Evolutionary conservation across 2,113 vertebrate genomes (phyloP).

Genomic region (Tiliqua scincoides): DNA sequence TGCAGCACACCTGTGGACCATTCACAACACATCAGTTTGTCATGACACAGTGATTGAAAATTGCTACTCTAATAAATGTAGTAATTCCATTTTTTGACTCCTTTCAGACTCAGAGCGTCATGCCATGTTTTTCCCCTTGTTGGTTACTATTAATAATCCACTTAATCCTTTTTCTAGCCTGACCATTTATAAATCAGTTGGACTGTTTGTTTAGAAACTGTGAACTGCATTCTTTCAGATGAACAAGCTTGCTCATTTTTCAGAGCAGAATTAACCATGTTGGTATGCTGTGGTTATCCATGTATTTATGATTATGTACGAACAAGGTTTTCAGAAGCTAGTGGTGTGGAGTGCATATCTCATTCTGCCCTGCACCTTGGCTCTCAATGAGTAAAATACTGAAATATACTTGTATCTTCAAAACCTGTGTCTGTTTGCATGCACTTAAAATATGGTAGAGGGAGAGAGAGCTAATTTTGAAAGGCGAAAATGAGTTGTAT

Average conservation of each 20-base stretch:
- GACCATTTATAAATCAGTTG: neutral
- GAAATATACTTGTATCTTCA: neutral
- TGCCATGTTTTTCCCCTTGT: neutral
- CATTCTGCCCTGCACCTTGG: neutral
- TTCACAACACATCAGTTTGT: too few relatives aligned
- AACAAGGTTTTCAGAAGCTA: constrained; percentile 16
- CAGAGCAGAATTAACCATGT: neutral
- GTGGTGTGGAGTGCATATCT: neutral
- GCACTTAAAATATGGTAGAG: neutral
- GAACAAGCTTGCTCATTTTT: neutral
- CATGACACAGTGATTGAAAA: too few relatives aligned
- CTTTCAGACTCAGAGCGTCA: neutral
- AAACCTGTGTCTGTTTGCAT: neutral
- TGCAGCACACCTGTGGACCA: too few relatives aligned
- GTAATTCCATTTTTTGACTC: neutral
- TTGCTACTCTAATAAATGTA: too few relatives aligned
- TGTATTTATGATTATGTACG: constrained; percentile 22
- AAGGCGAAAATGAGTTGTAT: neutral
- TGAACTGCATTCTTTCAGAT: constrained; percentile 4
- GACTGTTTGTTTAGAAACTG: neutral
- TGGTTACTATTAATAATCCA: neutral
- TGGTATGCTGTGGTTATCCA: neutral
- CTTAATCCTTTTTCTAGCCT: neutral
- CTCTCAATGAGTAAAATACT: neutral
- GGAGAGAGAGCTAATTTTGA: neutral